Evolutionary conservation across 2,113 vertebrate genomes (phyloP), one percentile per base, ranked within the genome.

Genomic region (Genyomyrus donnyi): DNA sequence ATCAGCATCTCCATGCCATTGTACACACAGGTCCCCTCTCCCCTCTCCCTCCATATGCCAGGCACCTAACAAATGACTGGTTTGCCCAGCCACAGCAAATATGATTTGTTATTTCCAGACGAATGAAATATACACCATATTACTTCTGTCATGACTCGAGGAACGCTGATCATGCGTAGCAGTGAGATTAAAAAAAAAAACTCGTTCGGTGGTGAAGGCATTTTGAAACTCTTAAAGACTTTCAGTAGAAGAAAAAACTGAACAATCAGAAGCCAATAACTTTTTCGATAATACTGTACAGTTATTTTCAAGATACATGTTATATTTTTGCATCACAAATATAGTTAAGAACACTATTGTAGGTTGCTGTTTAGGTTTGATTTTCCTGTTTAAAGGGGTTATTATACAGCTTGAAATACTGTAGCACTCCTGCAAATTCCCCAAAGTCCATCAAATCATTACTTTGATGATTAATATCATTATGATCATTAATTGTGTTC

Each of bases 21-120:
- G 92, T 88, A 96, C 66, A 93, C 45, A 89, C 94, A 96, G 93
- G 94, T 74, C 93, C 93, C 93, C 89, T 91, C 91, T 91, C 56
- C 92, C 92, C 93, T 89, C n/a, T 92, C 87, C 70, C 85, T 90
- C 91, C 93, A 93, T 93, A 92, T 94, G 94, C 93, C 94, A 95
- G 89, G 91, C 91, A 94, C 91, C 92, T 96, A 95, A 96, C 93
- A 95, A 95, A 96, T 95, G 94, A 93, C 93, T 96, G 93, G 91
- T 96, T 95, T 89, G 91, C 95, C 95, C 93, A 90, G 93, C 89
- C 91, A 92, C 93, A 91, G 95, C 93, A 96, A 95, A 95, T 93
- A 95, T 92, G 91, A 96, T 96, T 94, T 95, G 94, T 96, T 95
- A 95, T 89, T 39, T 52, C 90, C 88, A 89, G 83, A 45, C 31